Base-by-base conservation (phyloP, 2,888 invertebrate species). In the Cephalotes varians region DNA sequence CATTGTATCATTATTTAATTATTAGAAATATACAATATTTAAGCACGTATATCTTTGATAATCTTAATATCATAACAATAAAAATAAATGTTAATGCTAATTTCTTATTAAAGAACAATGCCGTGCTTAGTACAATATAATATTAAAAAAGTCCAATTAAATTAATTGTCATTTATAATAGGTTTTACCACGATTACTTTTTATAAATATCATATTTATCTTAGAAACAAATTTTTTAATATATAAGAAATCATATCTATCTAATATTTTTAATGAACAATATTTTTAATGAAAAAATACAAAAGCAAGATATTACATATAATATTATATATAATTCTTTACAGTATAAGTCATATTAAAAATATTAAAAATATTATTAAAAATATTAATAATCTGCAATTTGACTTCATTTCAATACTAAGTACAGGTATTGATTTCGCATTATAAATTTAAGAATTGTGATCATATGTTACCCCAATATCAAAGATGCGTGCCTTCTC, bases 401-500 rank as follows among this genome's bases (percentile, higher is more conserved):
- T 4, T 44, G 12, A 31, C 12, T 69, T 54, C 34, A 49, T 77
- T 44, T 71, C 9, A 71, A 71, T 81, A 81, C 49, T 62, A 72
- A 77, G 71, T 69, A 34, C 67, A 69, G 73, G 51, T 82, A 79
- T 83, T 69, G 31, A 34, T 54, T 79, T 79, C 40, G 40, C 31
- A 7, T 77, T 25, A 37, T 62, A 18, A 77, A 81, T 44, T 64
- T 79, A 21, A 67, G 34, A 82, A 65, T 76, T 56, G n/a, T 40
- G 47, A 47, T 6, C 6, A 37, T 49, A 34, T 54, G 74, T 72
- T 69, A 79, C 60, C 56, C 69, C 76, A 67, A 82, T 84, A 82
- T 86, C 82, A 82, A 86, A 90, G 82, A 90, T 86, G 81, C 86
- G 88, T 90, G 90, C 88, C 88, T 90, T 87, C 73, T 84, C 82